Base-by-base conservation (phyloP, 2,888 invertebrate species). In the Drosophila recens region DNA sequence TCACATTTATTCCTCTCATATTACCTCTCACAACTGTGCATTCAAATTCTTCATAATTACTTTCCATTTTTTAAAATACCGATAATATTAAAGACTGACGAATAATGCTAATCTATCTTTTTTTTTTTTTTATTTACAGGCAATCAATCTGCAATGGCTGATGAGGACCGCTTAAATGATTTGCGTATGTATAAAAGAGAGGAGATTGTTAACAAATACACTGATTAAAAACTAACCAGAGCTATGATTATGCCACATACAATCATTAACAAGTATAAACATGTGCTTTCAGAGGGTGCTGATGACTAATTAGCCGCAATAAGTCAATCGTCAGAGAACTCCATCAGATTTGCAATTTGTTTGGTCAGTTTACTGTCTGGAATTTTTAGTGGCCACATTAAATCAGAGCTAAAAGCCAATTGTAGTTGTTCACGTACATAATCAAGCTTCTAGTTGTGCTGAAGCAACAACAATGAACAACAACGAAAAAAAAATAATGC, bases 351-450 rank as follows among this genome's bases (percentile, higher is more conserved):
- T 33, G 40, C 61, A 67, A 63, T 68, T 64, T 66, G 56, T 67
- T 62, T 54, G 34, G 71, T 38, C 65, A 59, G 64, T 71, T 67
- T 40, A 33, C 38, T 48, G 65, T 80, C 46, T 70, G 73, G 82
- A 74, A 82, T 85, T 79, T 83, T 85, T 79, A 85, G 83, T 82
- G 49, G 75, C 57, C 71, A 79, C 87, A 87, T 87, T 82, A 72
- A 75, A 75, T 72, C 66, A 15, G 54, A 56, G 65, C 80, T 67
- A 77, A 77, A 79, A 59, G 70, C 62, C 73, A 70, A 85, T 79
- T 82, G 68, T 72, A 79, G 45, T 53, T 67, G 59, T 63, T 43
- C 42, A 42, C 59, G 40, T 62, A 45, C 48, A 57, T 40, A 53
- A 49, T 66, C 61, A 52, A n/a, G 23, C 13, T 6, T 33, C 4